Evolutionary conservation across 2,113 vertebrate species (phyloP).

Genomic region (Orientallactaga bullata): DNA sequence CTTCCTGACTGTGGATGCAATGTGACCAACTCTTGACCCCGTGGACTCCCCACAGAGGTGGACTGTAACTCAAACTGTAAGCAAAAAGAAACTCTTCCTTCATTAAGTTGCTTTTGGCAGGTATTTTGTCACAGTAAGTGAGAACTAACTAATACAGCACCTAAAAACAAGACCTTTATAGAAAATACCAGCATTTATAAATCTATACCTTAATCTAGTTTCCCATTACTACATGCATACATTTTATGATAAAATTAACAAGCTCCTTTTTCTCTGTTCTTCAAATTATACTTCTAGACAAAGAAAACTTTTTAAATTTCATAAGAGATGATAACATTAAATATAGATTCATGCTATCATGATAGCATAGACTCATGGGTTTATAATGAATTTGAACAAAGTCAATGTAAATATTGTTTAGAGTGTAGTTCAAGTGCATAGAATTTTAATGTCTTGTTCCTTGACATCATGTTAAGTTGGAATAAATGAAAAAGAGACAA

Average conservation of each 20-base stretch:
- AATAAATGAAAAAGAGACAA: not conserved
- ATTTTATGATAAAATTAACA: conserved; percentile 34
- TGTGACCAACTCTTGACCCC: no score
- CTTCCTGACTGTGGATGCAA: no score
- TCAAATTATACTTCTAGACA: conserved; percentile 29
- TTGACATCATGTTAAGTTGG: conserved; percentile 40
- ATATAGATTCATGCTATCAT: conserved; percentile 24
- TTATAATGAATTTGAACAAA: conserved; percentile 61
- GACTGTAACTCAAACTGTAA: no score
- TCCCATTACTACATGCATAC: not conserved
- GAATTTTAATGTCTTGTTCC: conserved; percentile 59
- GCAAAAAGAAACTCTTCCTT: no score
- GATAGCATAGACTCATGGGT: not conserved
- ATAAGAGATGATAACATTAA: conserved; percentile 26
- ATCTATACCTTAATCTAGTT: conserved; percentile 12
- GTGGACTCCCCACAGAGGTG: no score
- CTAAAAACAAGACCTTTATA: not conserved
- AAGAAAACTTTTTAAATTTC: conserved; percentile 44
- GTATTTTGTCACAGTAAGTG: no score
- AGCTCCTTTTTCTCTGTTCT: not conserved
- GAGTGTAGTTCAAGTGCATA: not conserved
- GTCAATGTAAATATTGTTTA: conserved; percentile 61
- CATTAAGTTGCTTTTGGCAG: no score
- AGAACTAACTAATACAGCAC: no score
- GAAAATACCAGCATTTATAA: conserved; percentile 55